Conservation (phyloP, 53 echinoderm and acorn worm species). For the Actinopyga echinites region DNA sequence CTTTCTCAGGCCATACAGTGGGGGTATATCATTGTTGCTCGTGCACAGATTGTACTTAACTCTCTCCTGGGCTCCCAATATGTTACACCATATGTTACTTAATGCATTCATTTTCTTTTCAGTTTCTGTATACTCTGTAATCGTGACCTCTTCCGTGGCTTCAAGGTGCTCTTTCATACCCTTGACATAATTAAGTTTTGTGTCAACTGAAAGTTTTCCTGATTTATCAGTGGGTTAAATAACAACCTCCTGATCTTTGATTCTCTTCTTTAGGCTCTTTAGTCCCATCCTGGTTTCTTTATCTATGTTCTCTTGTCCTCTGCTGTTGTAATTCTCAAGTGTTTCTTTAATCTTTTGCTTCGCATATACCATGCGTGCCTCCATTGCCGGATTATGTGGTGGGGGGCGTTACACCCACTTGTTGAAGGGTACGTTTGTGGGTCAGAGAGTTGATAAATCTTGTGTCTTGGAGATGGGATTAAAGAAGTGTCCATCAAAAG, state of each 20-base stretch:
- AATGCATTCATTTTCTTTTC: too few species aligned
- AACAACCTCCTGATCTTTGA: neutral
- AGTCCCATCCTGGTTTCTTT: neutral
- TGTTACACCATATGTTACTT: too few species aligned
- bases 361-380: slow-evolving; percentile 11
- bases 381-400: neutral
- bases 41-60: too few species aligned
- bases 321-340: neutral
- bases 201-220: slow-evolving; percentile 14
- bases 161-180: slow-evolving; percentile 14
- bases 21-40: too few species aligned
- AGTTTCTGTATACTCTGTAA: slow-evolving; percentile 1
- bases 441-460: neutral
- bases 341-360: neutral
- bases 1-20: slow-evolving; percentile 35
- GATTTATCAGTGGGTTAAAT: slow-evolving; percentile 19
- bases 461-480: neutral
- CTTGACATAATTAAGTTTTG: neutral
- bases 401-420: slow-evolving; percentile 5
- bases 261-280: neutral
- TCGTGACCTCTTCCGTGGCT: neutral
- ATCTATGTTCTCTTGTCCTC: neutral
- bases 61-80: too few species aligned
- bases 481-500: neutral
- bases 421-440: neutral